Evolutionary conservation across 2,797 vertebrate species (phyloP).

Genomic region (Bradypodion pumilum): DNA sequence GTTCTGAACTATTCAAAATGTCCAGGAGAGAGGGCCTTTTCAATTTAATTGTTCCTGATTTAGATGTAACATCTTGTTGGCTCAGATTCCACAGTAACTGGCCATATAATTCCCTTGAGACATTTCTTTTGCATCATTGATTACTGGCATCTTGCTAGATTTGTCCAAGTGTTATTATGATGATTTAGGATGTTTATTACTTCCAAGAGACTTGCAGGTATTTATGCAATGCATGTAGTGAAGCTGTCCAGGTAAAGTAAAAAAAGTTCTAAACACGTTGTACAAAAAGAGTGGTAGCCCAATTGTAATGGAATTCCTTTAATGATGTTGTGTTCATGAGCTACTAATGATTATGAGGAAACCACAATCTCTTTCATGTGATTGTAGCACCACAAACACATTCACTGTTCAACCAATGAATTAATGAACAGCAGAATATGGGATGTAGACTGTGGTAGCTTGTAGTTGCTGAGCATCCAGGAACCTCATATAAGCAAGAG

Average conservation of each 20-base stretch:
- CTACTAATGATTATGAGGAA: not conserved
- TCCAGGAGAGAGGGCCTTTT: not conserved
- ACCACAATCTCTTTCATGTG: not conserved
- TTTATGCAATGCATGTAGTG: not conserved
- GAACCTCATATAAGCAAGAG: not conserved
- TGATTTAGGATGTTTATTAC: not conserved
- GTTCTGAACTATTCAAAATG: not conserved
- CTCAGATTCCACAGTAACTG: not conserved
- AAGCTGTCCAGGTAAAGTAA: not conserved
- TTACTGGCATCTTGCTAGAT: not conserved
- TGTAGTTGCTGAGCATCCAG: not conserved
- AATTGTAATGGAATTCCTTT: not conserved
- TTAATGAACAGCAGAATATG: not conserved
- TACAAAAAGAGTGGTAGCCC: not conserved
- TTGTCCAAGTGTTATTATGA: slow-evolving; percentile 20
- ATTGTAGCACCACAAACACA: not conserved
- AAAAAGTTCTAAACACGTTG: slow-evolving; percentile 1
- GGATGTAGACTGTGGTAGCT: not conserved
- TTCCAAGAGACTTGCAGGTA: not conserved
- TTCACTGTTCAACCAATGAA: not conserved
- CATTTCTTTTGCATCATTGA: slow-evolving; percentile 28
- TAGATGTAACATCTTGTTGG: not conserved
- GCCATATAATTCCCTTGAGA: too few relatives aligned
- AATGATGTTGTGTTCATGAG: slow-evolving; percentile 5
- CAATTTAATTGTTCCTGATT: not conserved